A percentile compares a stretch with the other conserved stretches of the same genome.
Evolutionary conservation across 2,888 invertebrate genomes (phyloP).

Genomic region (Caenorhabditis imperialis): DNA sequence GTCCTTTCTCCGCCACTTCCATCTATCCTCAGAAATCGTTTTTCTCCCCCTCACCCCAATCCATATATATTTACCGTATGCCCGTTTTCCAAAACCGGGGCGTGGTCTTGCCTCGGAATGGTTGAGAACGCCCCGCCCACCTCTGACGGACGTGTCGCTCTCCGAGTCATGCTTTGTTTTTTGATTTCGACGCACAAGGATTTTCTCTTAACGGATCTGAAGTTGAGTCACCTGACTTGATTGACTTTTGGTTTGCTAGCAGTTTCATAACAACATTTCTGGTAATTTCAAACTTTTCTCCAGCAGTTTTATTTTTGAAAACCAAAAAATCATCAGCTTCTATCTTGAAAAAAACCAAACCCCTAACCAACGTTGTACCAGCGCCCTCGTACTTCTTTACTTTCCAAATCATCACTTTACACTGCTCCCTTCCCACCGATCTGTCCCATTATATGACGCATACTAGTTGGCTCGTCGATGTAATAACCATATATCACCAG

Average conservation of each 20-base stretch:
- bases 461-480: neutral
- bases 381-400: neutral
- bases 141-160: conserved; percentile 22
- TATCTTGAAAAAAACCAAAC: too few relatives aligned
- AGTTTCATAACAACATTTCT: too few relatives aligned
- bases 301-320: too few relatives aligned
- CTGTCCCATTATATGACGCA: neutral
- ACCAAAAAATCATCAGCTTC: too few relatives aligned
- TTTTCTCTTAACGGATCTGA: too few relatives aligned
- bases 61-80: conserved; percentile 39
- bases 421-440: too few relatives aligned
- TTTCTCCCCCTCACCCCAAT: conserved; percentile 1
- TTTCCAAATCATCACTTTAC: too few relatives aligned
- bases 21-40: neutral
- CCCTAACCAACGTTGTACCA: too few relatives aligned
- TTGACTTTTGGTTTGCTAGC: too few relatives aligned
- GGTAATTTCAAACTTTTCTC: too few relatives aligned
- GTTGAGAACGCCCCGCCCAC: conserved; percentile 24
- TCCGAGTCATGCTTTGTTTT: conserved; percentile 1
- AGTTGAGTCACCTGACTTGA: too few relatives aligned
- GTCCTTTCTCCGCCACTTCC: conserved; percentile 8
- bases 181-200: too few relatives aligned
- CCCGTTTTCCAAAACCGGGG: conserved; percentile 12
- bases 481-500: conserved; percentile 41
- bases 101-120: conserved; percentile 25